Base-by-base conservation (phyloP, 53 echinoderm and acorn worm species). In the Holothuria scabra region DNA sequence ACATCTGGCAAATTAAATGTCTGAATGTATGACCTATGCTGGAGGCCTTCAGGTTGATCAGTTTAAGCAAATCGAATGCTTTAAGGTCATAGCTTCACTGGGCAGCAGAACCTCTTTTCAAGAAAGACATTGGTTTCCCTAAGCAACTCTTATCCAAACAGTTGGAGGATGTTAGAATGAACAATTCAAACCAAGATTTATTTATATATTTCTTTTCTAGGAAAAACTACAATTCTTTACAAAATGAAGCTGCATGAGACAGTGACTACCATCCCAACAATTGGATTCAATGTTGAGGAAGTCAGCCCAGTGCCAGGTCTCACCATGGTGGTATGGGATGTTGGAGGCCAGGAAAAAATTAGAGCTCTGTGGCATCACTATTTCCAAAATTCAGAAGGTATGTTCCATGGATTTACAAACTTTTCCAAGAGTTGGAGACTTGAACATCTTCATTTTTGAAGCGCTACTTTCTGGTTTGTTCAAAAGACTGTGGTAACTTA, bases 261-360 rank as follows among this genome's bases (percentile, higher is more conserved):
- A 0, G 93, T 93, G 0, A 90, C 87, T 11, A 93, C 90, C 28
- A 90, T 93, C 20, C 93, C 93, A 46, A 93, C 93, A 19, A 93
- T 93, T 28, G 93, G 93, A 3, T 93, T 93, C 76, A 93, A 93
- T 44, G 93, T 93, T 29, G 93, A 93, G 80, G 84, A 87, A 14
- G 88, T 93, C 4, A 74, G 29, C 46, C 89, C 88, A 16, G 84
- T 85, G 28, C 90, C 87, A 26, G 87, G 90, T 0, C 67, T 93
- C 8, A 80, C 84, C 12, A 83, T 93, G 61, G 90, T 87, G 14
- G 93, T 93, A 29, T 93, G 93, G 93, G 93, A 93, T 59, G 93
- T 93, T 1, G 93, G 93, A 22, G 93, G 93, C 16, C 93, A 93
- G 67, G 85, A 90, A 32, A 93, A 93, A 74, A 87, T 93, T 49